Percentiles rank a stretch among this genome's conserved stretches.
Conservation (phyloP, 2,888 invertebrate species). For the Flabesymbios commensalis region DNA sequence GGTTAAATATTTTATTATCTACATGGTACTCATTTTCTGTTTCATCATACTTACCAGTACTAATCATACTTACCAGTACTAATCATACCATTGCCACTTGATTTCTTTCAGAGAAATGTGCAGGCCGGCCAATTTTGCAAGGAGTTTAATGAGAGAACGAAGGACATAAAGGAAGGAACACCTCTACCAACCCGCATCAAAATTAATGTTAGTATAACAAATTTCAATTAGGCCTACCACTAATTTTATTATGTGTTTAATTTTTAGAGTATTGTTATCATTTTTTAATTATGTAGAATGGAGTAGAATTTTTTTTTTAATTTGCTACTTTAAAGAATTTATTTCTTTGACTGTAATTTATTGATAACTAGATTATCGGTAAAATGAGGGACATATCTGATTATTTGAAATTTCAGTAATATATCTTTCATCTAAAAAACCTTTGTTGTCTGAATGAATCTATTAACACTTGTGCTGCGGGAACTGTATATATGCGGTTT, state of each 20-base stretch:
- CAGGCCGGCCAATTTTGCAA: constrained; percentile 97
- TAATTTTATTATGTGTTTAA: background rate
- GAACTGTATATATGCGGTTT: no score
- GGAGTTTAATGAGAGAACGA: constrained; percentile 93
- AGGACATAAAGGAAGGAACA: constrained; percentile 76
- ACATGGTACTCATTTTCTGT: no score
- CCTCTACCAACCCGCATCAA: constrained; percentile 83
- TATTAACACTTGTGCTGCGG: background rate
- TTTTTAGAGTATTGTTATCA: background rate
- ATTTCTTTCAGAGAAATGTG: constrained; percentile 86
- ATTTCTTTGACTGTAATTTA: background rate
- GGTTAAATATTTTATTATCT: no score
- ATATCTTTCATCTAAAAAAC: background rate
- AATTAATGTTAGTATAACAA: constrained; percentile 67
- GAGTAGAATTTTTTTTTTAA: background rate
- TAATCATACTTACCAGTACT: no score
- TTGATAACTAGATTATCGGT: constrained; percentile 1
- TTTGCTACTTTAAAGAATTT: background rate
- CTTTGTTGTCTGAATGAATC: background rate
- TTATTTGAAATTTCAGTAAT: constrained; percentile 8
- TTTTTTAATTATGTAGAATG: background rate
- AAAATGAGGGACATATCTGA: no score
- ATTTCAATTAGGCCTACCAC: background rate
- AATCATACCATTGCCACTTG: no score
- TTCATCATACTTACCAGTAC: no score